These are phyloP conservation scores for Promerops cafer DNA, from an alignment of 2,113 vertebrate species.

Conservation along the genomic window DNA sequence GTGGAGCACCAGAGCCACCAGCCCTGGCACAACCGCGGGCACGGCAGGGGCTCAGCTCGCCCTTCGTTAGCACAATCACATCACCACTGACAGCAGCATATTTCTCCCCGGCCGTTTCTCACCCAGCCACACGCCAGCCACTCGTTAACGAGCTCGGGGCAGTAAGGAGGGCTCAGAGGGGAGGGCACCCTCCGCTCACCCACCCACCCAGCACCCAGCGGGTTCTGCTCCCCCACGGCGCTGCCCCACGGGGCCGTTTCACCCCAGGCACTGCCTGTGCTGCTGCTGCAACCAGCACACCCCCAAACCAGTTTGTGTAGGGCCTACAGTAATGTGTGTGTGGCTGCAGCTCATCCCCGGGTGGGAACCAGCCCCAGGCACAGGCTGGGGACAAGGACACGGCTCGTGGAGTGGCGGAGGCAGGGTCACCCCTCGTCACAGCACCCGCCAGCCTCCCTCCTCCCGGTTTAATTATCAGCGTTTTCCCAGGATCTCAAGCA, in stretches of 20 bases:
- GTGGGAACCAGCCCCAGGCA: neutral
- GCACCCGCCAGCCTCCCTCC: neutral
- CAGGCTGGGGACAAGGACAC: neutral
- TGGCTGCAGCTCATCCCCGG: neutral
- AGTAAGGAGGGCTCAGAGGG: neutral
- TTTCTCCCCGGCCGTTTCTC: slow-evolving; percentile 63
- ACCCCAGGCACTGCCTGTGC: neutral
- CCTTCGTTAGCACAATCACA: slow-evolving; percentile 75
- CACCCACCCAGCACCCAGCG: neutral
- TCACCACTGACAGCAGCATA: slow-evolving; percentile 69
- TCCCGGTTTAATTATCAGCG: neutral
- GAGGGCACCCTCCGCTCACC: rapidly evolving
- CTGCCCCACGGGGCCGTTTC: neutral
- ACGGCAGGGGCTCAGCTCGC: neutral
- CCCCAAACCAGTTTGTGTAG: neutral
- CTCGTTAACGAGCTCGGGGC: slow-evolving; percentile 56
- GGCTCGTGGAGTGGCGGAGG: rapidly evolving
- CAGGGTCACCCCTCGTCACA: neutral
- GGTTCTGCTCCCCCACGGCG: neutral
- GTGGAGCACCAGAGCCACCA: neutral
- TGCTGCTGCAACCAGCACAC: rapidly evolving
- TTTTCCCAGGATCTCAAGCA: neutral
- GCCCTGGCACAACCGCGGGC: neutral
- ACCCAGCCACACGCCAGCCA: slow-evolving; percentile 42
- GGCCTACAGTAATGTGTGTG: neutral